Base-by-base conservation (phyloP, 92 coral and sea anemone genomes). In the Scolanthus callimorphus region DNA sequence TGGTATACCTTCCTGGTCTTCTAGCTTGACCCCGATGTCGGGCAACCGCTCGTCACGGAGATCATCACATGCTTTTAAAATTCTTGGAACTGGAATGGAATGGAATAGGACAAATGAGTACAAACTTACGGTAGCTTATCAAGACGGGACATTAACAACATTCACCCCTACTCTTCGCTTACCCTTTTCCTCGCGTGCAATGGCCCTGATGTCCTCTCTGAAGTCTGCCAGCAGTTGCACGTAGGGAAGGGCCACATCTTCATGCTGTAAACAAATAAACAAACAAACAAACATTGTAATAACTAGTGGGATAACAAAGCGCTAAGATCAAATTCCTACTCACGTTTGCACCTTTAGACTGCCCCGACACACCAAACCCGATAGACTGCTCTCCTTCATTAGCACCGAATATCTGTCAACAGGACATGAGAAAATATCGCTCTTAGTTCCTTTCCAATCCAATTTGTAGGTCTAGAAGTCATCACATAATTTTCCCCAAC, bases 141-240 rank as follows among this genome's bases (percentile, higher is more conserved):
- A n/a, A n/a, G n/a, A n/a, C n/a, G n/a, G n/a, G n/a, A n/a, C n/a
- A n/a, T n/a, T n/a, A n/a, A n/a, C n/a, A n/a, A n/a, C n/a, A n/a
- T n/a, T n/a, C n/a, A n/a, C n/a, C n/a, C n/a, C n/a, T n/a, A n/a
- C 41, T 34, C 41, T 34, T 34, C 15, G 41, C 41, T 34, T 27
- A 84, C 96, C 99, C 78, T 89, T 94, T 24, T 77, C 97, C 41
- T 94, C 97, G 37, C 99, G 73, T 1, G 97, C 99, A 44, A 94
- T 73, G 39, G 68, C 70, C 45, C 99, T 73, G 20, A 89, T 66
- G 29, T 94, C 88, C 49, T 94, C 99, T 59, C 99, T 76, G 55
- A 94, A 94, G 75, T 94, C 96, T 3, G 99, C 92, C 67, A 94
- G 76, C 1, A 94, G 71, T 55, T 94, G 90, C 0, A 94, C 99